Percentiles rank a stretch among this genome's conserved stretches.
phyloP scores from a whole-genome alignment of 1,140 invertebrate genomes.

The Chionoecetes opilio region DNA sequence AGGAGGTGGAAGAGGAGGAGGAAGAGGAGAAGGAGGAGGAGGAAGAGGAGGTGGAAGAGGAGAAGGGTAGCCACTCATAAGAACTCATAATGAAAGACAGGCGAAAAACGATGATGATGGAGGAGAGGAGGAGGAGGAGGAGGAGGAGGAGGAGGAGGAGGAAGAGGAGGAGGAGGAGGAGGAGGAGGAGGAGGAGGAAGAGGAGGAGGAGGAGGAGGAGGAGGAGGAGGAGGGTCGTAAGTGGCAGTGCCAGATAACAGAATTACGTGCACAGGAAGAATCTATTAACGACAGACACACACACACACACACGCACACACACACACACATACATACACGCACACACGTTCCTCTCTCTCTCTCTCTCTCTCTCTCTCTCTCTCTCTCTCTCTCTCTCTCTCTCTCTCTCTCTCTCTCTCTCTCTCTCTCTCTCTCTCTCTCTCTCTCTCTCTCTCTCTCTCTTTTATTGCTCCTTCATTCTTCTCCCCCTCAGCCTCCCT shows the following conservation, averaged over 20 bases:
- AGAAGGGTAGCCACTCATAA: background rate
- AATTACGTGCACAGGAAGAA: conserved; percentile 27
- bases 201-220: conserved; percentile 21
- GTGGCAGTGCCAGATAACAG: background rate
- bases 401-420: background rate
- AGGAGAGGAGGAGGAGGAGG: background rate
- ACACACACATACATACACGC: conserved; percentile 17
- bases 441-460: conserved; percentile 37
- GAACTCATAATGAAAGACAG: background rate
- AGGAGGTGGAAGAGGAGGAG: background rate
- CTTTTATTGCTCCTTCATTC: background rate
- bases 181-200: conserved; percentile 33
- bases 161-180: background rate
- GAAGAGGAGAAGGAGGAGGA: background rate
- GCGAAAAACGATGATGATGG: background rate
- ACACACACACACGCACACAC: conserved; percentile 35
- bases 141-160: conserved; percentile 37
- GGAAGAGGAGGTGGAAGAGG: background rate
- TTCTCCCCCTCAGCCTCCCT: background rate
- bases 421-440: conserved; percentile 33
- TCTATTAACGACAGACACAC: background rate
- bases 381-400: background rate
- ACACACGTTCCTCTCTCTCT: background rate
- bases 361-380: background rate
- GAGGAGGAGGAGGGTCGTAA: background rate